Evolutionary conservation across 1,140 invertebrate species (phyloP), one percentile per base, ranked within the genome.

Genomic region (Hormaphis cornu): DNA sequence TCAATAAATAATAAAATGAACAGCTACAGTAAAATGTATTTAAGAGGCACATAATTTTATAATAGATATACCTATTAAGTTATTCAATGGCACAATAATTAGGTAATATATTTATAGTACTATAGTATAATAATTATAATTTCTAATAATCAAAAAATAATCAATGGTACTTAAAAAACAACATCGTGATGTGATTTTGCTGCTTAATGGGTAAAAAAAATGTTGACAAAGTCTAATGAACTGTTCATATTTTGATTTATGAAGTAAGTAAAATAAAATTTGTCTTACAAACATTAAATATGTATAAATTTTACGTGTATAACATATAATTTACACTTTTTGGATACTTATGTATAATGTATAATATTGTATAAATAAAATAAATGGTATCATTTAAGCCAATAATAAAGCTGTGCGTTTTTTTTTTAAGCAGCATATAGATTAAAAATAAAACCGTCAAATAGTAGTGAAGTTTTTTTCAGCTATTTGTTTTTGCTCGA

Each of bases 11-110:
- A 61, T 46, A 66, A 50, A 48, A 48, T 66, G 50, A 66, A 66
- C 50, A 22, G 50, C 44, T 33, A 66, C 61, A 66, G 35, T 7
- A 63, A 48, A 30, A 46, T 48, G 50, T 48, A 66, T 50, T 66
- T 66, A 48, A 63, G 8, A 50, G 61, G 20, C 61, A 48, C 61
- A 66, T 44, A 22, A 48, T 66, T 66, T 66, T 58, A 28, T 50
- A 35, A 26, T 33, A 66, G 30, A 46, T 48, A n/a, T n/a, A 66
- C 42, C 61, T 50, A 66, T 16, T 66, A 30, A 20, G 33, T 66
- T 66, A 66, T 50, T 66, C 18, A 66, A 66, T 66, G 44, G 30
- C 61, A 66, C 61, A 48, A 63, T 63, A 63, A 63, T 66, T 66
- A 50, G 40, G 42, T 66, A 50, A 48, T 63, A 61, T n/a, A n/a